phyloP scores from a whole-genome alignment of 2,113 vertebrate genomes.

The Paraplagusia blochii region DNA sequence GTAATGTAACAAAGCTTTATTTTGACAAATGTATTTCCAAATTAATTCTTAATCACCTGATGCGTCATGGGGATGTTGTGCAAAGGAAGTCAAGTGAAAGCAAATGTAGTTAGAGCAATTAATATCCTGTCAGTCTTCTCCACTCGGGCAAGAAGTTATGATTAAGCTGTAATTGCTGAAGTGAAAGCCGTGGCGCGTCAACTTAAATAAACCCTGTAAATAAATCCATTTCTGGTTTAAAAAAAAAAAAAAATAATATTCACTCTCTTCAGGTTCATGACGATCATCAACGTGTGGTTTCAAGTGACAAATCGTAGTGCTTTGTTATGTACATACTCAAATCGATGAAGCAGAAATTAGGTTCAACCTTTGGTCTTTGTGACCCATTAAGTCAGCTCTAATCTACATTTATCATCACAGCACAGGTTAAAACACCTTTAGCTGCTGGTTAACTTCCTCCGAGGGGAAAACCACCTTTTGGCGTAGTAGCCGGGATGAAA shows the following conservation, averaged over 20 bases:
- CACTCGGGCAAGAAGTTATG: no score
- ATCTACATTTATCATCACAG: slow-evolving; percentile 7
- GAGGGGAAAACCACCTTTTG: background rate
- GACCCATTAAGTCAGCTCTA: slow-evolving; percentile 21
- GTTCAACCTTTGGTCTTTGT: background rate
- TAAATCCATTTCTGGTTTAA: background rate
- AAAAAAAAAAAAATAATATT: background rate
- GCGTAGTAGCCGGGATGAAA: background rate
- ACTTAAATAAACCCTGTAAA: background rate
- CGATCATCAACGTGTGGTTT: background rate
- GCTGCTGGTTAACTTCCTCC: slow-evolving; percentile 13
- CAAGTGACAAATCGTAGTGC: background rate
- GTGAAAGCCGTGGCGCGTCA: background rate
- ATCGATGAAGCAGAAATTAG: slow-evolving; percentile 6
- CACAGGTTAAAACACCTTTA: slow-evolving; percentile 2
- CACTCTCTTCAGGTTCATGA: background rate
- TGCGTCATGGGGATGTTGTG: no score
- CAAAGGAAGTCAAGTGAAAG: no score
- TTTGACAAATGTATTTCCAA: no score
- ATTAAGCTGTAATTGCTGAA: background rate
- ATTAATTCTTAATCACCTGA: no score
- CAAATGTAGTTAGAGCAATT: no score
- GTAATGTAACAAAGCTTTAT: no score
- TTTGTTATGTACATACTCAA: background rate
- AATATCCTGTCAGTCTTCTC: no score